Evolutionary conservation across 2,888 invertebrate genomes (phyloP).

Genomic region (Drosophila conformis): DNA sequence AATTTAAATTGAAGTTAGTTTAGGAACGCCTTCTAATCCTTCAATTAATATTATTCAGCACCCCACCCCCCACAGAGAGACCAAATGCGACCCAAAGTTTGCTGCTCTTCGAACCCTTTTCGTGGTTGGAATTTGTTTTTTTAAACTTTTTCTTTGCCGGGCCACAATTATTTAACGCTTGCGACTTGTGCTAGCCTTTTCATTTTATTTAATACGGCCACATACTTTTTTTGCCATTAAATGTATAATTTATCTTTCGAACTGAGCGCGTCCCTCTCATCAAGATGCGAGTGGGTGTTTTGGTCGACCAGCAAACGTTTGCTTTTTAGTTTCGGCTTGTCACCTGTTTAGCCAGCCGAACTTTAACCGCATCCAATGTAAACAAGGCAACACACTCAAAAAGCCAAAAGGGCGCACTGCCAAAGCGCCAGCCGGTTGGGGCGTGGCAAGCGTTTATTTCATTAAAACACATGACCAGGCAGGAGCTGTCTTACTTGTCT

Average conservation of each 20-base stretch:
- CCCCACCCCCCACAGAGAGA: not conserved
- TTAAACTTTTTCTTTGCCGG: not conserved
- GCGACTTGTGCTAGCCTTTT: slow-evolving; percentile 20
- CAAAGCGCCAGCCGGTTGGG: slow-evolving; percentile 14
- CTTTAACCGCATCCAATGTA: slow-evolving; percentile 35
- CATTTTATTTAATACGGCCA: slow-evolving; percentile 5
- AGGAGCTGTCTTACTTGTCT: slow-evolving; percentile 26
- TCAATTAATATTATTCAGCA: slow-evolving; percentile 76
- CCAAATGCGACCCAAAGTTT: slow-evolving; percentile 66
- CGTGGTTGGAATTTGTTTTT: slow-evolving; percentile 60
- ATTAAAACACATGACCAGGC: slow-evolving; percentile 57
- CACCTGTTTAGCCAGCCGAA: slow-evolving; percentile 54
- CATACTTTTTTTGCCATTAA: slow-evolving; percentile 43
- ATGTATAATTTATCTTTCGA: slow-evolving; percentile 65
- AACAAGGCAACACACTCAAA: slow-evolving; percentile 33
- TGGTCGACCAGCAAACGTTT: not conserved
- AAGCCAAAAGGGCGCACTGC: slow-evolving; percentile 1
- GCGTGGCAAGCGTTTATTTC: slow-evolving; percentile 48
- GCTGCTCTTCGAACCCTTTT: slow-evolving; percentile 61
- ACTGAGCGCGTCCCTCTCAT: slow-evolving; percentile 14
- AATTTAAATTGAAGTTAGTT: slow-evolving; percentile 77
- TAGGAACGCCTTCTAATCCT: slow-evolving; percentile 70
- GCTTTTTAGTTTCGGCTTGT: slow-evolving; percentile 56
- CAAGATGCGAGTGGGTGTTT: not conserved
- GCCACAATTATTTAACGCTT: slow-evolving; percentile 69